These are phyloP conservation scores for Xiphophorus couchianus DNA, from an alignment of 2,113 vertebrate genomes.

Conservation along the genomic window DNA sequence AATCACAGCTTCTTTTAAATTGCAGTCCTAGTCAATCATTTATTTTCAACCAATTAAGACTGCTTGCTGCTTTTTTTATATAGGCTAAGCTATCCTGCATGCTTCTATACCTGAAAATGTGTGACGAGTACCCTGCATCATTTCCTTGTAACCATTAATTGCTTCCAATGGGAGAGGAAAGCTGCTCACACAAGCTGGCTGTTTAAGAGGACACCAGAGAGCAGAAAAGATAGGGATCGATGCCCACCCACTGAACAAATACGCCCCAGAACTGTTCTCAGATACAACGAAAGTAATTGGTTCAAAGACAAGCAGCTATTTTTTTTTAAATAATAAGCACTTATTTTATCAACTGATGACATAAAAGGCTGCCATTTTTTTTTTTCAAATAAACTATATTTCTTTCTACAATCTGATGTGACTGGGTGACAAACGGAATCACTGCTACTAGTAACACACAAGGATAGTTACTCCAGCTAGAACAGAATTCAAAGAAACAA, in stretches of 20 bases:
- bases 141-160: constrained; percentile 55
- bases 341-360: neutral
- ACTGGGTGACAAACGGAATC: neutral
- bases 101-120: constrained; percentile 34
- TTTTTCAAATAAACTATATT: neutral
- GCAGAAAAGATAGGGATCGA: constrained; percentile 8
- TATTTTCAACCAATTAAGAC: neutral
- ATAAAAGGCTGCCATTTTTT: neutral
- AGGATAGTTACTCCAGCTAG: no score
- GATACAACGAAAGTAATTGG: neutral
- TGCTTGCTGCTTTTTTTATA: constrained; percentile 8
- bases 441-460: neutral
- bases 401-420: neutral
- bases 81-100: constrained; percentile 5
- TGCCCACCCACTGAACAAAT: constrained; percentile 19
- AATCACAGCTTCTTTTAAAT: neutral
- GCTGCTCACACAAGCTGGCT: constrained; percentile 22
- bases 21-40: neutral
- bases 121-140: constrained; percentile 28
- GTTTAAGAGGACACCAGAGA: constrained; percentile 14
- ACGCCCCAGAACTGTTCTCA: neutral
- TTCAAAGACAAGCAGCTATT: neutral
- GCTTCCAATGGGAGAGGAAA: constrained; percentile 55
- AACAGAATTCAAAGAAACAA: no score
- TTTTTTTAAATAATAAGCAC: neutral